Base-by-base conservation (phyloP, 1,140 invertebrate genomes). In the Trachymyrmex cornetzi region DNA sequence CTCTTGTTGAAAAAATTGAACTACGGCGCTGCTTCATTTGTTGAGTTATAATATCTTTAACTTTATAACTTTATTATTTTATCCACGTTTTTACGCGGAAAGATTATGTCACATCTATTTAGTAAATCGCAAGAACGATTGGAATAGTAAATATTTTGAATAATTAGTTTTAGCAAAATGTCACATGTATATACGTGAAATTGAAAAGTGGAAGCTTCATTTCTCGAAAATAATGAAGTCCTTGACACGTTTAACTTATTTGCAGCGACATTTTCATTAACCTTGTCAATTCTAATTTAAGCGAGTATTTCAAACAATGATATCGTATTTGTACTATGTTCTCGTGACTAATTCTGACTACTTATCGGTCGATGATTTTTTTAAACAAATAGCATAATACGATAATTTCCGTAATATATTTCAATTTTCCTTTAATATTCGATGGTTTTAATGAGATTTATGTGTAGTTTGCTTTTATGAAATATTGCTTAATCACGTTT, bases 161-260 rank as follows among this genome's bases (percentile, higher is more conserved):
- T 48, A 24, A 44, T 63, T 77, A 61, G 1, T 77, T 77, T 55
- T 38, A 38, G 5, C 27, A 30, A 61, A 61, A 63, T 55, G 38
- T 61, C 12, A 57, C 30, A 34, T 34, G 5, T 16, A 1, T 22
- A 27, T 3, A 44, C 5, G 16, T n/a, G n/a, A 38, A 4, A 59
- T 77, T 63, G 3, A 48, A 44, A 77, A 7, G 14, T 59, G 5
- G 1, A 59, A 77, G 7, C 2, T 77, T 12, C 2, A 44, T 14
- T 48, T 44, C 4, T 61, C 16, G 9, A 27, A 61, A 44, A 48
- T 61, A 38, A 61, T 38, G 11, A 0, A 61, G 3, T 24, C 12
- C n/a, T 59, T 77, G n/a, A 1, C 30, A 22, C 22, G 16, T 9
- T 44, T 44, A 61, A 63, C 38, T 61, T 61, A 48, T 63, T 19